Base-by-base conservation (phyloP, 2,797 vertebrate genomes). In the Macropodus opercularis region DNA sequence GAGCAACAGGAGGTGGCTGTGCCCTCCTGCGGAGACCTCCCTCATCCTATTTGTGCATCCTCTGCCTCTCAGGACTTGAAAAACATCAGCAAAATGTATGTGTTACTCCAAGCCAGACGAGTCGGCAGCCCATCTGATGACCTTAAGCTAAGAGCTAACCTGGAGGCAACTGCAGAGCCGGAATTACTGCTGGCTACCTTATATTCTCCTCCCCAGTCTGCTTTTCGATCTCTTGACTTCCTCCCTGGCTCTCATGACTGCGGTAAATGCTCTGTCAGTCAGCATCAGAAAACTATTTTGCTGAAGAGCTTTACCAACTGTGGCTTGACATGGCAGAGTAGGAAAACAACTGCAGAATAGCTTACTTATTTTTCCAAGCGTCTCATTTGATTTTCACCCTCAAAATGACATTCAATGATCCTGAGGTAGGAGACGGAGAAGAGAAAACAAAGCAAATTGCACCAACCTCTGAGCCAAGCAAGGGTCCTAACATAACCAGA, bases 81-180 rank as follows among this genome's bases (percentile, higher is more conserved):
- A 64, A 50, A 58, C 70, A 77, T 75, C 60, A 58, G 50, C 53
- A 61, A 53, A 64, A 62, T 49, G 32, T 42, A 24, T 21, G 31
- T 42, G 54, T 32, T 42, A 67, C 48, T 54, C 22, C 6, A 40
- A 56, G 47, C 41, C 17, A 13, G 58, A 23, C 4, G 17, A 70
- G 52, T 54, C 50, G 12, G 32, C n/a, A 8, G 55, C 19, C 50
- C 64, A 71, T 74, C 71, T 72, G 72, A 58, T 14, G 12, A 63
- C 70, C 79, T 69, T 23, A 3, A 53, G 59, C 62, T 56, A 35
- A 48, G 26, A 47, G 75, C 68, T 63, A 38, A 79, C 46, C 38
- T 14, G 44, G 47, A 64, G 59, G 61, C 36, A 43, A 40, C 57
- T 54, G 15, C 44, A 17, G 7, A 11, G 54, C 57, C 8, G 22